Evolutionary conservation across 1,140 invertebrate genomes (phyloP).

Genomic region (Manduca sexta): DNA sequence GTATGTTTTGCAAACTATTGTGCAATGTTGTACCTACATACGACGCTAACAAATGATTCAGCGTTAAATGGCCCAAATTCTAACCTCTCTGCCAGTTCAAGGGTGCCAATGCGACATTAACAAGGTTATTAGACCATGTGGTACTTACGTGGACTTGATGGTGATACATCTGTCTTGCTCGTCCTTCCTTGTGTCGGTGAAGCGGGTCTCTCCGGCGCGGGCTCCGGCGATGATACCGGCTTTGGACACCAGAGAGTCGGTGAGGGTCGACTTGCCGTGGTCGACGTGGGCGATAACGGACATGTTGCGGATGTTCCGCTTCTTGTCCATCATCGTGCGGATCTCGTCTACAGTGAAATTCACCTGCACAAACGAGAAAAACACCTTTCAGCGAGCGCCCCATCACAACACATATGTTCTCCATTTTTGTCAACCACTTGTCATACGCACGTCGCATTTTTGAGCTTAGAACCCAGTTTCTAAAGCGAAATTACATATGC

Average conservation of each 20-base stretch:
- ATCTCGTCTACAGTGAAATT: constrained; percentile 99
- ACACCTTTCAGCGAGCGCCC: constrained; percentile 33
- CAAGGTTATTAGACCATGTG: constrained; percentile 22
- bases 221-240: constrained; percentile 99
- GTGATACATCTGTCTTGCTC: constrained; percentile 99
- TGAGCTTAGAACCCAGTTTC: not conserved
- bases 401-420: constrained; percentile 42
- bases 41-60: too few species aligned
- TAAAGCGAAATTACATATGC: not conserved
- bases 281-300: constrained; percentile 99
- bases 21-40: too few species aligned
- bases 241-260: constrained; percentile 99
- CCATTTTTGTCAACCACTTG: constrained; percentile 19
- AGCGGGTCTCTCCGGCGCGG: constrained; percentile 98
- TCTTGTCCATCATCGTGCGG: constrained; percentile 99
- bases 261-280: constrained; percentile 99
- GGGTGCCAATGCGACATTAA: not conserved
- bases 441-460: constrained; percentile 10
- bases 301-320: constrained; percentile 99
- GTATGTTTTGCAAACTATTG: too few species aligned
- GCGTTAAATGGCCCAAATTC: too few species aligned
- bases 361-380: constrained; percentile 83
- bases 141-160: constrained; percentile 98
- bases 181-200: constrained; percentile 99
- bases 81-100: not conserved